Percentiles rank a stretch among this genome's conserved stretches.
Evolutionary conservation across 2,113 vertebrate genomes (phyloP).

Genomic region (Atlantisia rogersi): DNA sequence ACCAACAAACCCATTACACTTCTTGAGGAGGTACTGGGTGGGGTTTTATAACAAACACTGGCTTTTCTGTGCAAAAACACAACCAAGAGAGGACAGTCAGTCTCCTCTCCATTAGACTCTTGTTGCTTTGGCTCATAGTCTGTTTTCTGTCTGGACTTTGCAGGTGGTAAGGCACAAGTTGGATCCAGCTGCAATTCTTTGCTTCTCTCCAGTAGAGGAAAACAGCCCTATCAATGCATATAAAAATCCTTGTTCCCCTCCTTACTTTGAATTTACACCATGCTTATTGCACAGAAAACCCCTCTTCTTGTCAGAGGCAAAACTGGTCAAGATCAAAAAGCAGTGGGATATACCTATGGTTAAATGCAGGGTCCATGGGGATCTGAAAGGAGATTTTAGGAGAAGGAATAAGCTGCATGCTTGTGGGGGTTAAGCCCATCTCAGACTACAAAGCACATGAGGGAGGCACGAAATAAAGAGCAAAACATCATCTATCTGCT

Average conservation of each 20-base stretch:
- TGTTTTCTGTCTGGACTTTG: background rate
- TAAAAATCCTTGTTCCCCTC: background rate
- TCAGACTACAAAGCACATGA: background rate
- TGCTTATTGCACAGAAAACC: background rate
- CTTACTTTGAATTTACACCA: background rate
- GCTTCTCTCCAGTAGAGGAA: background rate
- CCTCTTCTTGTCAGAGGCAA: background rate
- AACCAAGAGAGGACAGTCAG: rapidly evolving
- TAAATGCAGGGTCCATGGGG: background rate
- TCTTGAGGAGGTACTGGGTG: background rate
- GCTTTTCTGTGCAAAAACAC: background rate
- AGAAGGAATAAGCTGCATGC: background rate
- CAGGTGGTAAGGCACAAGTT: background rate
- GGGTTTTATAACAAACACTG: background rate
- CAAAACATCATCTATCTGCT: background rate
- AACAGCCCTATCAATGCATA: background rate
- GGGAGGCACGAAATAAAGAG: background rate
- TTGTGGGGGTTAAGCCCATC: background rate
- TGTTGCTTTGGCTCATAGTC: background rate
- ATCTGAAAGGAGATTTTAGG: background rate
- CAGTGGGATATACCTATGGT: background rate
- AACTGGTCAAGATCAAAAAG: background rate
- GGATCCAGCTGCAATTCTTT: background rate
- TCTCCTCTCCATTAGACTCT: background rate
- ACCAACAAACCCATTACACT: background rate